Percentiles rank a stretch among this genome's conserved stretches.
Conservation (phyloP, 2,888 invertebrate genomes). For the Punctoribates punctum region DNA sequence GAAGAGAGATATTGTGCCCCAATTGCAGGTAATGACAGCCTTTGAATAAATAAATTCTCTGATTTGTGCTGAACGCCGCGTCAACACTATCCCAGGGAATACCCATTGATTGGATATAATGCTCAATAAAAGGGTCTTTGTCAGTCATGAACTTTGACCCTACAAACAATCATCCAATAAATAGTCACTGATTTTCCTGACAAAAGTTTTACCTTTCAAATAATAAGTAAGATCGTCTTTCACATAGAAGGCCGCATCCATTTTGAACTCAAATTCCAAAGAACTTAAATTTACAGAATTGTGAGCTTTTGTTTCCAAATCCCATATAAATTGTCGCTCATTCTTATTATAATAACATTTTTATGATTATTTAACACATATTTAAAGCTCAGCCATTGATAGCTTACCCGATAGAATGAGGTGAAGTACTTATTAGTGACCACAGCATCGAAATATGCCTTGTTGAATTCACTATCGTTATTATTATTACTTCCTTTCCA, state of each 20-base stretch:
- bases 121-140: not conserved
- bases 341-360: not conserved
- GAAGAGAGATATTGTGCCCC: not conserved
- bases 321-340: not conserved
- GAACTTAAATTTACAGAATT: not conserved
- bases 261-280: not conserved
- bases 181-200: too few relatives aligned
- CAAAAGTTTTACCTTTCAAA: not conserved
- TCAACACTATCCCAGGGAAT: conserved; percentile 3
- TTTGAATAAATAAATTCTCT: not conserved
- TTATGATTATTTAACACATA: not conserved
- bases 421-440: not conserved
- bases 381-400: too few relatives aligned
- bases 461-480: not conserved
- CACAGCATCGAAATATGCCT: not conserved
- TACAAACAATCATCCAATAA: too few relatives aligned
- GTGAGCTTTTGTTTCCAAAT: not conserved
- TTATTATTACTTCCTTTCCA: not conserved
- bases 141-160: not conserved
- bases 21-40: not conserved
- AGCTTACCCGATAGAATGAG: not conserved
- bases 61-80: not conserved
- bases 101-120: not conserved
- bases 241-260: not conserved
- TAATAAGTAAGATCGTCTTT: not conserved